These are phyloP conservation scores for Melolontha melolontha DNA, from an alignment of 2,888 invertebrate genomes.

Conservation along the genomic window DNA sequence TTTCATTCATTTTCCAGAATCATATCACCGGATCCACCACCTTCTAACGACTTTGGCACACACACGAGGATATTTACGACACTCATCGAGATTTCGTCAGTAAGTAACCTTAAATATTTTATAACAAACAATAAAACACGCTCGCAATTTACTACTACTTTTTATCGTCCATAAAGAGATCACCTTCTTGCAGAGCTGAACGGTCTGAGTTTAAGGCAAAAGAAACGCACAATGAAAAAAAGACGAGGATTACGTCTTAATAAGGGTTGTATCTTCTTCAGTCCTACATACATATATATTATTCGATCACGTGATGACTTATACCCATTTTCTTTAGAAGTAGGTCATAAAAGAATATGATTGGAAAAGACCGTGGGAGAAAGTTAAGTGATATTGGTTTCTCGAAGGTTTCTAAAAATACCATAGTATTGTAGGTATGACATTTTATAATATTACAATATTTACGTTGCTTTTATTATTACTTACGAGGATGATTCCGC, in stretches of 20 bases:
- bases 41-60: not conserved
- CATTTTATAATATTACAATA: too few relatives aligned
- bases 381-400: slow-evolving; percentile 27
- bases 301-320: slow-evolving; percentile 32
- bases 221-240: slow-evolving; percentile 16
- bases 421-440: not conserved
- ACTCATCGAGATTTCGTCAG: slow-evolving; percentile 30
- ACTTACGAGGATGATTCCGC: too few relatives aligned
- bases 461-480: too few relatives aligned
- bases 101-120: slow-evolving; percentile 39
- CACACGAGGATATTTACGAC: slow-evolving; percentile 28
- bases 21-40: slow-evolving; percentile 18
- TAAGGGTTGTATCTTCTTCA: slow-evolving; percentile 17
- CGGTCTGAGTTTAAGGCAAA: slow-evolving; percentile 27
- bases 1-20: slow-evolving; percentile 21
- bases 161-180: slow-evolving; percentile 36
- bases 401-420: not conserved
- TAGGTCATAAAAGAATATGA: slow-evolving; percentile 23
- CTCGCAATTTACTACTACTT: slow-evolving; percentile 35
- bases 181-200: slow-evolving; percentile 24
- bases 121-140: slow-evolving; percentile 42
- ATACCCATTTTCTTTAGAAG: slow-evolving; percentile 15
- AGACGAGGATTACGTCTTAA: slow-evolving; percentile 34
- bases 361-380: slow-evolving; percentile 8
- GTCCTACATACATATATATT: slow-evolving; percentile 15